Percentiles rank a stretch among this genome's conserved stretches.
phyloP scores from a whole-genome alignment of 2,888 invertebrate genomes.

The Pelosia muscerda region DNA sequence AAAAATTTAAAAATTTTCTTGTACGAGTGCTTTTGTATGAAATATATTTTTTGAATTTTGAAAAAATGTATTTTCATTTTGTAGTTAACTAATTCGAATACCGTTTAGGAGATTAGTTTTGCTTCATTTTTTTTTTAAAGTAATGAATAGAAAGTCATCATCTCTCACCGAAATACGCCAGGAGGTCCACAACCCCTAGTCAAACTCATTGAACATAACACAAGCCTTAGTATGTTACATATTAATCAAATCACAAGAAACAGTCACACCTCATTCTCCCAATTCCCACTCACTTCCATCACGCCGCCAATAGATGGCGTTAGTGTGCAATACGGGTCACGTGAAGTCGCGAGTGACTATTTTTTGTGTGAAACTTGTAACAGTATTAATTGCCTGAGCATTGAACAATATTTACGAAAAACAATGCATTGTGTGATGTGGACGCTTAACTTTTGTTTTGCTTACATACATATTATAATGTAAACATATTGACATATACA shows the following conservation, averaged over 20 bases:
- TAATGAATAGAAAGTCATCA: background rate
- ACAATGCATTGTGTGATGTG: slow-evolving; percentile 69
- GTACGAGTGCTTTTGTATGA: slow-evolving; percentile 32
- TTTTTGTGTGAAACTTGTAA: slow-evolving; percentile 27
- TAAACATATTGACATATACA: slow-evolving; percentile 38
- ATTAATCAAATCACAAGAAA: slow-evolving; percentile 29
- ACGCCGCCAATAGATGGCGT: slow-evolving; percentile 5
- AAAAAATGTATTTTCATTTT: slow-evolving; percentile 36
- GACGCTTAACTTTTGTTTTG: slow-evolving; percentile 50
- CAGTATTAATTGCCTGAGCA: slow-evolving; percentile 65
- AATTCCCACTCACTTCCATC: background rate
- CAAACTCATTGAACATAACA: slow-evolving; percentile 26
- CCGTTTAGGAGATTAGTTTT: background rate
- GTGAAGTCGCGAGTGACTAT: slow-evolving; percentile 2
- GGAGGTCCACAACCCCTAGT: slow-evolving; percentile 32
- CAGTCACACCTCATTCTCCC: slow-evolving; percentile 10
- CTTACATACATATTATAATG: slow-evolving; percentile 48
- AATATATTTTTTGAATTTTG: slow-evolving; percentile 30
- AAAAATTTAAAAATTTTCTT: slow-evolving; percentile 18
- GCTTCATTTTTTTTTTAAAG: background rate
- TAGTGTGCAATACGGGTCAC: background rate
- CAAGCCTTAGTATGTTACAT: slow-evolving; percentile 14
- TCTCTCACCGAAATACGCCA: slow-evolving; percentile 24
- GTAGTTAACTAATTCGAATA: background rate
- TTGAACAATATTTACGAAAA: slow-evolving; percentile 58